phyloP scores from a whole-genome alignment of 2,888 invertebrate genomes.

The Crossocerus cetratus region DNA sequence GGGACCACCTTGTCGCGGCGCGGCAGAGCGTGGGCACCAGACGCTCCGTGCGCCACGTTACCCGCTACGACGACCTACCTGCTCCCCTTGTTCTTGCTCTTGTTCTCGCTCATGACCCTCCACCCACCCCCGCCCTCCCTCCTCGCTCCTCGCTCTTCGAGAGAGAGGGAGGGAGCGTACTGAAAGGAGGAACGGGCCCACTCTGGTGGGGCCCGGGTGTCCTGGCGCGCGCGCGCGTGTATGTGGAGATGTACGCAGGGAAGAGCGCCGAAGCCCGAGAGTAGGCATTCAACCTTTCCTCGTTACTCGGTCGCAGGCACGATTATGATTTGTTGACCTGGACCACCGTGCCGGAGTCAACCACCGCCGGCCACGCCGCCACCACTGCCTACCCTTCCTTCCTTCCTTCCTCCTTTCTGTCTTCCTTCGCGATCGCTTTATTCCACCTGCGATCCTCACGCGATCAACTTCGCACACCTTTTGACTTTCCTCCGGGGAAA shows the following conservation, averaged over 20 bases:
- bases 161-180: too few relatives aligned
- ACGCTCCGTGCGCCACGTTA: constrained; percentile 70
- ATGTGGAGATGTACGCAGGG: not conserved
- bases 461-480: too few relatives aligned
- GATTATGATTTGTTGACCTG: constrained; percentile 73
- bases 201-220: too few relatives aligned
- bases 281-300: constrained; percentile 64
- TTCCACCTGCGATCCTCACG: not conserved
- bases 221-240: too few relatives aligned
- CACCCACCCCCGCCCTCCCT: not conserved
- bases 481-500: constrained; percentile 31
- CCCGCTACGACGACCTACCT: constrained; percentile 63
- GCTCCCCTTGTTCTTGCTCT: constrained; percentile 61
- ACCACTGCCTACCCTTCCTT: constrained; percentile 19
- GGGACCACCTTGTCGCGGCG: constrained; percentile 67
- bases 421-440: not conserved
- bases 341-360: constrained; percentile 69
- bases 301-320: constrained; percentile 71
- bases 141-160: too few relatives aligned
- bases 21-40: constrained; percentile 67
- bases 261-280: constrained; percentile 49
- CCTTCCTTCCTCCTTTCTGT: constrained; percentile 5
- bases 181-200: too few relatives aligned
- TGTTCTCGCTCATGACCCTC: constrained; percentile 59
- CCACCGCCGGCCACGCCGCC: constrained; percentile 49